A percentile compares a stretch with the other conserved stretches of the same genome.
Evolutionary conservation across 2,888 invertebrate species (phyloP).

Genomic region (Sarcophaga subvicina): DNA sequence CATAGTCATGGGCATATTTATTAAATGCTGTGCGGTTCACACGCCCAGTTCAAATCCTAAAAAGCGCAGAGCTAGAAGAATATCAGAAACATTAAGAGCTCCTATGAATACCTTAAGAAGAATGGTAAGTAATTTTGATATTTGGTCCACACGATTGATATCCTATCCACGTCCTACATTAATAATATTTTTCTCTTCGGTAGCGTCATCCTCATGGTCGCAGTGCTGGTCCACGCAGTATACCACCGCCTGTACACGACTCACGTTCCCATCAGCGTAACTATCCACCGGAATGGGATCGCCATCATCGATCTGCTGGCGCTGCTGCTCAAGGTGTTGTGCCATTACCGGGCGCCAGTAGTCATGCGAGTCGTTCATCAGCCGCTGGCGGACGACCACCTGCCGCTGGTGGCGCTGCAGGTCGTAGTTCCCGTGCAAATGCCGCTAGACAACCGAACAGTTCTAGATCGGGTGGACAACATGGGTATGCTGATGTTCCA

Average conservation of each 20-base stretch:
- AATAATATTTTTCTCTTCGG: background rate
- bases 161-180: background rate
- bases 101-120: slow-evolving; percentile 95
- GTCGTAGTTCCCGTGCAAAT: slow-evolving; percentile 79
- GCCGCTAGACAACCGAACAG: slow-evolving; percentile 70
- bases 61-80: slow-evolving; percentile 95
- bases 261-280: slow-evolving; percentile 76
- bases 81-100: slow-evolving; percentile 94
- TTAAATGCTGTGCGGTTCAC: slow-evolving; percentile 99
- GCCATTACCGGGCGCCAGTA: slow-evolving; percentile 77
- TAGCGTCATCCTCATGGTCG: slow-evolving; percentile 82
- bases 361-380: slow-evolving; percentile 77
- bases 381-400: slow-evolving; percentile 84
- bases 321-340: slow-evolving; percentile 76
- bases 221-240: slow-evolving; percentile 81
- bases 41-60: slow-evolving; percentile 99
- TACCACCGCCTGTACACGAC: slow-evolving; percentile 83
- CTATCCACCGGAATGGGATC: slow-evolving; percentile 81
- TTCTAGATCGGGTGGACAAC: slow-evolving; percentile 71
- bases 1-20: slow-evolving; percentile 98
- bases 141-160: no score
- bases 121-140: slow-evolving; percentile 85
- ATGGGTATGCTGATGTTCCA: slow-evolving; percentile 77
- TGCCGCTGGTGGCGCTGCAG: slow-evolving; percentile 54
- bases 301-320: slow-evolving; percentile 73